phyloP scores from a whole-genome alignment of 1,140 invertebrate genomes.

The Anoplolepis gracilipes region DNA sequence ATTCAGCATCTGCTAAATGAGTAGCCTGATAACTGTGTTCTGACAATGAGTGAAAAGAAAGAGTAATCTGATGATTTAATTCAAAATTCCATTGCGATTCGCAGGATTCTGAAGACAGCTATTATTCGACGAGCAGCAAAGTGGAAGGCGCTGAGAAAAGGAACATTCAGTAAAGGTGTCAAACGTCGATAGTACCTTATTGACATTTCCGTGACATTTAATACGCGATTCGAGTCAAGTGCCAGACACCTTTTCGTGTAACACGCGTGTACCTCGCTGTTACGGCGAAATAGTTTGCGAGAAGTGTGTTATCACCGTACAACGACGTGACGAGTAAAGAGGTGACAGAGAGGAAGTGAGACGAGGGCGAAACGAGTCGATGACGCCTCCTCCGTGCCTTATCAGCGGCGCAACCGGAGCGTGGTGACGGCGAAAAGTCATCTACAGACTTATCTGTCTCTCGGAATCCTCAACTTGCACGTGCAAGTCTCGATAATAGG shows the following conservation, averaged over 20 bases:
- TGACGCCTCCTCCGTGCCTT: slow-evolving; percentile 76
- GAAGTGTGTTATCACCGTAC: background rate
- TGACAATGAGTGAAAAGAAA: slow-evolving; percentile 30
- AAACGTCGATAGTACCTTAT: slow-evolving; percentile 72
- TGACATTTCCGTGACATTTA: slow-evolving; percentile 81
- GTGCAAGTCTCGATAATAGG: slow-evolving; percentile 68
- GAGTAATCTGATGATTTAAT: slow-evolving; percentile 7
- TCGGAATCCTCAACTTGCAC: slow-evolving; percentile 62
- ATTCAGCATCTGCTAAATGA: background rate
- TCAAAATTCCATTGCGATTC: slow-evolving; percentile 27
- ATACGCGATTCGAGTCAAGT: slow-evolving; percentile 67
- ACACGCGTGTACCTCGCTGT: slow-evolving; percentile 53
- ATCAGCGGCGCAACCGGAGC: slow-evolving; percentile 65
- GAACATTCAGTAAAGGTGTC: slow-evolving; percentile 74
- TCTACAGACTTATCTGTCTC: slow-evolving; percentile 59
- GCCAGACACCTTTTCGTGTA: slow-evolving; percentile 63
- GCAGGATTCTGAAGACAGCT: background rate
- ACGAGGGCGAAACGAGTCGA: slow-evolving; percentile 50
- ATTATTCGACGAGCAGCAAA: slow-evolving; percentile 33
- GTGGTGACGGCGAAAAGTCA: slow-evolving; percentile 47
- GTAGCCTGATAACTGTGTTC: background rate
- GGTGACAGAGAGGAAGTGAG: slow-evolving; percentile 37
- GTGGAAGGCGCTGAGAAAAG: slow-evolving; percentile 57
- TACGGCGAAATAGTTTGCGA: background rate
- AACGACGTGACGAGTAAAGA: background rate